These are phyloP conservation scores for Mesorhabditis sp. DNA, from an alignment of 2,888 invertebrate species.

Conservation along the genomic window DNA sequence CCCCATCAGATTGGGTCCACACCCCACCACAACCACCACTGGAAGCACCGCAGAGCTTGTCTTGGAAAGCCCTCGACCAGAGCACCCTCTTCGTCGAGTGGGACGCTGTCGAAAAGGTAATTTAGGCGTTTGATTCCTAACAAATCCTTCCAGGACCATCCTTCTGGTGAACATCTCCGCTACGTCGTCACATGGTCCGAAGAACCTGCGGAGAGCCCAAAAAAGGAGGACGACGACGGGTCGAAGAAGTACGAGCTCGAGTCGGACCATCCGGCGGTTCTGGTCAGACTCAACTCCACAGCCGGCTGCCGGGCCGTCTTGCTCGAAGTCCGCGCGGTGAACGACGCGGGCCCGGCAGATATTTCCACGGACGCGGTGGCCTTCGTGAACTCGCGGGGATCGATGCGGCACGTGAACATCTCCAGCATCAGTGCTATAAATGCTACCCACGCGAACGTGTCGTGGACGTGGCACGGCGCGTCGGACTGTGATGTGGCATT, in stretches of 20 bases:
- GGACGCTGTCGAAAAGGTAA: conserved; percentile 44
- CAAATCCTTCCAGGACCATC: conserved; percentile 12
- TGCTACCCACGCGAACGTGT: conserved; percentile 44
- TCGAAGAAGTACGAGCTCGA: conserved; percentile 13
- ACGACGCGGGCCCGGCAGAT: conserved; percentile 44
- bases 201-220: conserved; percentile 8
- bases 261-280: conserved; percentile 26
- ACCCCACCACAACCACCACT: conserved; percentile 43
- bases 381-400: conserved; percentile 30
- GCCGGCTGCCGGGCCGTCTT: conserved; percentile 39
- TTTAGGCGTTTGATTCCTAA: not conserved
- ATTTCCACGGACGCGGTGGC: conserved; percentile 45
- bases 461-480: conserved; percentile 42
- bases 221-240: conserved; percentile 9
- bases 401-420: conserved; percentile 36
- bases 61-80: conserved; percentile 43
- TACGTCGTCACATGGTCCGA: conserved; percentile 51
- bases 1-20: conserved; percentile 44
- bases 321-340: conserved; percentile 46
- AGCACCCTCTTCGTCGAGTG: conserved; percentile 48
- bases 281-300: conserved; percentile 26
- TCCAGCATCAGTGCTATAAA: conserved; percentile 36
- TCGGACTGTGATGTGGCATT: conserved; percentile 23
- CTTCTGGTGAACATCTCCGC: conserved; percentile 41
- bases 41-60: conserved; percentile 29